A percentile compares a stretch with the other conserved stretches of the same genome.
Conservation (phyloP, 2,797 vertebrate genomes). For the Cyclopterus lumpus region DNA sequence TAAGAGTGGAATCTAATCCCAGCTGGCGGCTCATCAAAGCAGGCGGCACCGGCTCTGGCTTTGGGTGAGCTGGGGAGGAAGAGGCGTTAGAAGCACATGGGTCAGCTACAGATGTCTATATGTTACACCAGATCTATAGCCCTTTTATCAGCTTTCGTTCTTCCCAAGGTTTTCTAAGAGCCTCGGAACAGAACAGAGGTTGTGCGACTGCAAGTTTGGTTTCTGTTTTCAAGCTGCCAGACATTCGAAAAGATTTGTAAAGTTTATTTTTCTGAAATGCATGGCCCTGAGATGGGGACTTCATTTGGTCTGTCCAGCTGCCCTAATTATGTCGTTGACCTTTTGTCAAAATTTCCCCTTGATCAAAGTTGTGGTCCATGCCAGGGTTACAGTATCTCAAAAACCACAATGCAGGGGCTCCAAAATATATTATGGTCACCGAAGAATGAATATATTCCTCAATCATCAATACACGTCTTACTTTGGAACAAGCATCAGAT, state of each 20-base stretch:
- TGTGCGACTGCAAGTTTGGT: neutral
- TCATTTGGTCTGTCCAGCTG: neutral
- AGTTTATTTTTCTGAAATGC: neutral
- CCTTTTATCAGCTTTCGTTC: conserved; percentile 29
- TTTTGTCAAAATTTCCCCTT: neutral
- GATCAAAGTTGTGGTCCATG: neutral
- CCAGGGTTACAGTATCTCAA: neutral
- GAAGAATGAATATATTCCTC: neutral
- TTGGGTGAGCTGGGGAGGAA: conserved; percentile 53
- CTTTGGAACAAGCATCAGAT: neutral
- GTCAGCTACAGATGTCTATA: conserved; percentile 59
- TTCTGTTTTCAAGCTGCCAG: conserved; percentile 1
- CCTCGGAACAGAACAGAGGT: neutral
- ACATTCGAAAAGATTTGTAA: neutral
- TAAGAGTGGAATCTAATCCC: conserved; percentile 79
- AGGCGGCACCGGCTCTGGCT: conserved; percentile 58
- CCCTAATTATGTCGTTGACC: neutral
- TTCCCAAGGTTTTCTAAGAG: neutral
- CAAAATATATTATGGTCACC: neutral
- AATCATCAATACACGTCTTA: neutral
- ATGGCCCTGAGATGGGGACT: neutral
- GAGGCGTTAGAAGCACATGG: conserved; percentile 32
- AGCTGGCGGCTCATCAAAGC: conserved; percentile 78
- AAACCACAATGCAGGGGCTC: neutral
- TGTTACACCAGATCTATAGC: conserved; percentile 38